Evolutionary conservation across 2,888 invertebrate species (phyloP).

Genomic region (Amiota mariae): DNA sequence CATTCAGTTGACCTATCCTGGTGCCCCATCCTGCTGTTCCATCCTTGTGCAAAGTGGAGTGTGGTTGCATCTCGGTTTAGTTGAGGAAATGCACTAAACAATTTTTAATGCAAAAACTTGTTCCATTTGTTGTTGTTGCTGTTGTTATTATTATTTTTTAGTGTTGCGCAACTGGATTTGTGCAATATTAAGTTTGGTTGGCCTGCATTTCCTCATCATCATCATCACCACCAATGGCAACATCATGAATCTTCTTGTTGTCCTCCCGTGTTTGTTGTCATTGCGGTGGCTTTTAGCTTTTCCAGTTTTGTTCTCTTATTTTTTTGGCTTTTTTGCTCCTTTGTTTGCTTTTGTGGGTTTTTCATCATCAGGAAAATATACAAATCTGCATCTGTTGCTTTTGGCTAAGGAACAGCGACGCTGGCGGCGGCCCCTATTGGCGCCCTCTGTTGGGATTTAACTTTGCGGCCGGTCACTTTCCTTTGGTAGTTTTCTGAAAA

Average conservation of each 20-base stretch:
- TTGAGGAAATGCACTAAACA: constrained; percentile 18
- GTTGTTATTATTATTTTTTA: no score
- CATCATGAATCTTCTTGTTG: background rate
- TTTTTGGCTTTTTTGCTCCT: background rate
- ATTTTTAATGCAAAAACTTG: constrained; percentile 62
- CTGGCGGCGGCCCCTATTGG: constrained; percentile 40
- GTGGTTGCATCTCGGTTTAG: background rate
- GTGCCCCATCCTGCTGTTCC: background rate
- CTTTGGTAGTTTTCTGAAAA: constrained; percentile 49
- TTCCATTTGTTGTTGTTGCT: no score
- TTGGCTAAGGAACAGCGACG: constrained; percentile 31
- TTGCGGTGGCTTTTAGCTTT: constrained; percentile 14
- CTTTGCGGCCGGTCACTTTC: constrained; percentile 48
- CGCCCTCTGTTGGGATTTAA: constrained; percentile 37
- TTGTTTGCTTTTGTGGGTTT: background rate
- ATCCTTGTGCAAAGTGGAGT: background rate
- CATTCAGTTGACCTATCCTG: background rate
- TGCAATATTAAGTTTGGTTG: constrained; percentile 28
- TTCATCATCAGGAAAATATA: constrained; percentile 25
- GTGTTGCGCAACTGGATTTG: constrained; percentile 47
- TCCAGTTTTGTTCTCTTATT: background rate
- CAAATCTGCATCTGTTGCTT: constrained; percentile 44
- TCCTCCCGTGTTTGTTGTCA: background rate
- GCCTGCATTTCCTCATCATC: constrained; percentile 52
- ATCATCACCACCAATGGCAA: constrained; percentile 7